Conservation (phyloP, 2,797 vertebrate genomes). For the Centroberyx gerrardi region DNA sequence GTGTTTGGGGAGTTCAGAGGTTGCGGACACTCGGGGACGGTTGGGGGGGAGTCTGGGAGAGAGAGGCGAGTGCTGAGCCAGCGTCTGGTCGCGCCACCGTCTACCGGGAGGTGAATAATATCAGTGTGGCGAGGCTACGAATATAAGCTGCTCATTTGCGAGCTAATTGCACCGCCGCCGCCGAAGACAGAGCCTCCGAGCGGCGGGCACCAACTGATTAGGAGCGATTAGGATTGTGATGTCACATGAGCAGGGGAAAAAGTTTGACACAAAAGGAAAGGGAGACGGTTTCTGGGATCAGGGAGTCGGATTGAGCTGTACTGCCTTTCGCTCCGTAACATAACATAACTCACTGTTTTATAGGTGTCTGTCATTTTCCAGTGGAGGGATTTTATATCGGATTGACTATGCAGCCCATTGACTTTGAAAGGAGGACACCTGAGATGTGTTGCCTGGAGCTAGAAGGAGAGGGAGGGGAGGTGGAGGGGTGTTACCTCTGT, state of each 20-base stretch:
- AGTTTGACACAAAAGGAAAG: slow-evolving; percentile 60
- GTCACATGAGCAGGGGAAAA: slow-evolving; percentile 51
- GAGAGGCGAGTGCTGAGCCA: slow-evolving; percentile 45
- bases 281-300: slow-evolving; percentile 24
- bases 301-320: slow-evolving; percentile 45
- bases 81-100: slow-evolving; percentile 37
- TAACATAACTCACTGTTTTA: slow-evolving; percentile 26
- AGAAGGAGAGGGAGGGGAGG: neutral
- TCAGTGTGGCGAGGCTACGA: slow-evolving; percentile 31
- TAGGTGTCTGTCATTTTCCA: slow-evolving; percentile 18
- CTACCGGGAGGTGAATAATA: slow-evolving; percentile 55
- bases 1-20: slow-evolving; percentile 18
- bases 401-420: slow-evolving; percentile 21
- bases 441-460: slow-evolving; percentile 40
- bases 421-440: slow-evolving; percentile 44
- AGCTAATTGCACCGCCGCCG: slow-evolving; percentile 65
- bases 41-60: neutral
- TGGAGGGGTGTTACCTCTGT: neutral
- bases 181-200: slow-evolving; percentile 36
- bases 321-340: neutral
- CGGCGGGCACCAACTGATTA: slow-evolving; percentile 49
- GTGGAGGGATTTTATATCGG: slow-evolving; percentile 24
- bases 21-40: neutral
- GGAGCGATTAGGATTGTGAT: slow-evolving; percentile 75
- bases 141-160: slow-evolving; percentile 68